A percentile compares a stretch with the other conserved stretches of the same genome.
phyloP scores from a whole-genome alignment of 2,113 vertebrate genomes.

The Electrona antarctica region DNA sequence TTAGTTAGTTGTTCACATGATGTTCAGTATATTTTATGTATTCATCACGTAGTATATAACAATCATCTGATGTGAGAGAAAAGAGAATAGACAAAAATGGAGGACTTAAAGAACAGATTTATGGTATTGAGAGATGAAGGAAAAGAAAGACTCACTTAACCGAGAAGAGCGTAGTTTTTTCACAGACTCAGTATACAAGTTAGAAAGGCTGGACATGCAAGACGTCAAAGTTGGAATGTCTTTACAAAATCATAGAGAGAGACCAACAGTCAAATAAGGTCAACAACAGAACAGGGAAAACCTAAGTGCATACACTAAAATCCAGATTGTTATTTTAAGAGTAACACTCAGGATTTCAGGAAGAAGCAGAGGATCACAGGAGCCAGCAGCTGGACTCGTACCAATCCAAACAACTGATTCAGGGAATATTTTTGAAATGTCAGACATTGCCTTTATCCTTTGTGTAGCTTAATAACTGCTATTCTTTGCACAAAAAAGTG shows the following conservation, averaged over 20 bases:
- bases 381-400: constrained; percentile 37
- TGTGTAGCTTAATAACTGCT: constrained; percentile 3
- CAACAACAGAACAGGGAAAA: constrained; percentile 74
- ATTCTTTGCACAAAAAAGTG: background rate
- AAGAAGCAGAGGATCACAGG: constrained; percentile 33
- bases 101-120: constrained; percentile 14
- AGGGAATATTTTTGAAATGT: background rate
- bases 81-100: constrained; percentile 11
- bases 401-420: background rate
- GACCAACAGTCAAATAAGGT: constrained; percentile 68
- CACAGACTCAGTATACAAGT: constrained; percentile 86
- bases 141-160: constrained; percentile 85
- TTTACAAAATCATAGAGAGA: constrained; percentile 84
- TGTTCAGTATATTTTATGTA: too few relatives aligned
- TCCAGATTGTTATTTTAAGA: too few relatives aligned
- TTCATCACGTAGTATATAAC: too few relatives aligned
- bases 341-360: background rate
- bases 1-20: too few relatives aligned
- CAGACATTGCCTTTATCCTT: background rate
- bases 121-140: constrained; percentile 4
- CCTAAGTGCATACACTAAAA: constrained; percentile 12
- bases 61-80: background rate
- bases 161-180: constrained; percentile 89
- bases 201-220: constrained; percentile 81
- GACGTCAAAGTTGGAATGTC: constrained; percentile 86